phyloP scores from a whole-genome alignment of 2,797 vertebrate genomes.

The Squalus acanthias region DNA sequence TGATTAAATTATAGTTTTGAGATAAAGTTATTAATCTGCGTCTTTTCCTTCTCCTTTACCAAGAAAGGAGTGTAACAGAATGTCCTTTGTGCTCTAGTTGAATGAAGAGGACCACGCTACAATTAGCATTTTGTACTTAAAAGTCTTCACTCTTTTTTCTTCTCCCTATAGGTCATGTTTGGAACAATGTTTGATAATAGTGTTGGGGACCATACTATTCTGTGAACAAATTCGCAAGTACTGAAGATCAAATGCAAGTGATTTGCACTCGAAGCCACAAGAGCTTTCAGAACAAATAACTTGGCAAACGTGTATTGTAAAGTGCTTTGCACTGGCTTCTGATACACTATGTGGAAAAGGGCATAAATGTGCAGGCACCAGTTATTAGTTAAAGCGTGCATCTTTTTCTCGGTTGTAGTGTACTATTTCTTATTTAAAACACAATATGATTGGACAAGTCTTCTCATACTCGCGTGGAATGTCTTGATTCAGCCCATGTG shows the following conservation, averaged over 20 bases:
- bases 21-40: neutral
- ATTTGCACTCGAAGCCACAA: conserved; percentile 13
- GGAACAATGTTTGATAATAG: conserved; percentile 63
- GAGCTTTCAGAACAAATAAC: conserved; percentile 28
- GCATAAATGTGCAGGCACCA: neutral
- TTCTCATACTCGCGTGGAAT: neutral
- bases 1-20: neutral
- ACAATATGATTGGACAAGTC: neutral
- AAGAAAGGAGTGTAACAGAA: neutral
- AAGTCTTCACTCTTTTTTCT: neutral
- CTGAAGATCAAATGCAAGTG: conserved; percentile 17
- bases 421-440: conserved; percentile 2
- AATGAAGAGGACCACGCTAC: no score
- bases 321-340: conserved; percentile 26
- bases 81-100: neutral
- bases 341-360: conserved; percentile 27
- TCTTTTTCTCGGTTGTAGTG: conserved; percentile 32
- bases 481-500: neutral
- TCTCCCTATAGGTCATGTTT: conserved; percentile 62
- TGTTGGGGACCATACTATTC: conserved; percentile 60
- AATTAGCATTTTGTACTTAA: no score
- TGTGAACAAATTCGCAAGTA: conserved; percentile 48
- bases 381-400: conserved; percentile 27
- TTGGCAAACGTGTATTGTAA: conserved; percentile 27
- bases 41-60: neutral